Conservation (phyloP, 2,113 vertebrate species). For the Saccopteryx leptura region DNA sequence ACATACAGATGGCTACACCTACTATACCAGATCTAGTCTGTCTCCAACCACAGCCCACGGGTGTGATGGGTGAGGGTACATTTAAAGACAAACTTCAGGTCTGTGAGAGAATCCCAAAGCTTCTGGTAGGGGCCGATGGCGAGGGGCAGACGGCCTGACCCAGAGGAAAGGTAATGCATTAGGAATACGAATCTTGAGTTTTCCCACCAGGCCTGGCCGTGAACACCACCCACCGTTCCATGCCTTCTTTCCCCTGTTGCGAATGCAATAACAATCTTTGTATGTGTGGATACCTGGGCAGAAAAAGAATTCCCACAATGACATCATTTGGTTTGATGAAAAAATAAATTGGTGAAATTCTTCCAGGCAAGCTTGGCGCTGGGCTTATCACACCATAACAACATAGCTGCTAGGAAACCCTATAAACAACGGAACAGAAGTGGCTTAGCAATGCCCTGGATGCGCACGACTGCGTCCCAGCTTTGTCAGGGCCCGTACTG, state of each 20-base stretch:
- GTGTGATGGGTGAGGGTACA: background rate
- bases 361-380: conserved; percentile 48
- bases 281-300: background rate
- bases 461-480: background rate
- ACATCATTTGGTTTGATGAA: conserved; percentile 48
- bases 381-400: background rate
- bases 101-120: background rate
- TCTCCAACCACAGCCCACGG: background rate
- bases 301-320: conserved; percentile 69
- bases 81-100: conserved; percentile 2
- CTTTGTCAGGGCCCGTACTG: background rate
- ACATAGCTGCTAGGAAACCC: conserved; percentile 44
- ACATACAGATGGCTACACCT: background rate
- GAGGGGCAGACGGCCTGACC: background rate
- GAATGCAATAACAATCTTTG: background rate
- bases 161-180: background rate
- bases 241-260: background rate
- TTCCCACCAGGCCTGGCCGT: background rate
- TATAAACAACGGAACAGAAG: conserved; percentile 53
- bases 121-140: background rate
- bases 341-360: conserved; percentile 42
- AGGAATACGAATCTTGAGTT: background rate
- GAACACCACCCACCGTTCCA: background rate
- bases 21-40: background rate
- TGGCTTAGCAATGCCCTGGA: background rate